A percentile compares a stretch with the other conserved stretches of the same genome.
phyloP scores from a whole-genome alignment of 2,888 invertebrate genomes.

The Gari tellinella region DNA sequence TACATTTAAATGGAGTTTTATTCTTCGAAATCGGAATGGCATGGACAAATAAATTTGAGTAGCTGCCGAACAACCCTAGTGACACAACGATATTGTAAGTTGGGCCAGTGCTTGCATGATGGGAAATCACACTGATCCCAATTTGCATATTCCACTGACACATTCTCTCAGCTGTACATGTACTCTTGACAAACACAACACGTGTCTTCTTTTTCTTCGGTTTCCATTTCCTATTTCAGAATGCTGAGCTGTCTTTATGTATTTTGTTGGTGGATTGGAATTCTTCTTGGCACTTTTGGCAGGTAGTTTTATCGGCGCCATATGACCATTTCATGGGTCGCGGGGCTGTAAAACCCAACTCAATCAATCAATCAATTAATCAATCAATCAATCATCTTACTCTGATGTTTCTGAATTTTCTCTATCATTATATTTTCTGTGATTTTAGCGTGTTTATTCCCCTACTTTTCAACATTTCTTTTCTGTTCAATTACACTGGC shows the following conservation, averaged over 20 bases:
- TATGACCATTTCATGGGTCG: too few relatives aligned
- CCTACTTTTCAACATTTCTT: neutral
- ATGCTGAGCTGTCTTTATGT: neutral
- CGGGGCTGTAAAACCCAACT: too few relatives aligned
- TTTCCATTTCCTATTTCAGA: neutral
- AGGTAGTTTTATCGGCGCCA: too few relatives aligned
- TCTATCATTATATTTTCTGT: neutral
- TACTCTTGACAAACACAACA: constrained; percentile 4
- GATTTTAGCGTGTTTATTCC: neutral
- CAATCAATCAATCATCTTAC: neutral
- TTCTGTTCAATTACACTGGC: constrained; percentile 4
- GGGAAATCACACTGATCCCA: neutral
- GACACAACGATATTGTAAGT: constrained; percentile 1
- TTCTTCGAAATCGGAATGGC: too few relatives aligned
- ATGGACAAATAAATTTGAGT: too few relatives aligned
- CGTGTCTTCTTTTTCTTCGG: neutral
- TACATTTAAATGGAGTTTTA: too few relatives aligned
- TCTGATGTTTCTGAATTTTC: neutral
- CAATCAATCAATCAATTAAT: too few relatives aligned
- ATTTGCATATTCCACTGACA: constrained; percentile 1
- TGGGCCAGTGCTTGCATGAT: constrained; percentile 6
- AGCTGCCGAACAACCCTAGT: neutral
- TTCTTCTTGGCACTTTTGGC: neutral
- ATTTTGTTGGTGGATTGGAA: neutral
- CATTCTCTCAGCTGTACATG: neutral